phyloP scores from a whole-genome alignment of 2,888 invertebrate species.

The Girardia tigrina region DNA sequence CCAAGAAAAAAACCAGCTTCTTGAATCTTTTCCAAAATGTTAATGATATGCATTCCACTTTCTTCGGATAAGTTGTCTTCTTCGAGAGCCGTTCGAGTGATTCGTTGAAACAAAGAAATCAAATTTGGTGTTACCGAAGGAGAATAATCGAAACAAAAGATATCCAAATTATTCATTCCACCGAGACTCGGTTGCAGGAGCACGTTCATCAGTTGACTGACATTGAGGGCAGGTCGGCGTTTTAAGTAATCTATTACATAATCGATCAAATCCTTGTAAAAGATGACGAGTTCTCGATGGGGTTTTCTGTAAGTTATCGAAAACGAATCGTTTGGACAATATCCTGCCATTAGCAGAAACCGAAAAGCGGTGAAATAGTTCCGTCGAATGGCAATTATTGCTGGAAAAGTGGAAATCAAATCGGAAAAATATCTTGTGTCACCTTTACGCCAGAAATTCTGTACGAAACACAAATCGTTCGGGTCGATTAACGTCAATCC shows the following conservation, averaged over 20 bases:
- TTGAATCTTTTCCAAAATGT: neutral
- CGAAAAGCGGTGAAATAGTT: neutral
- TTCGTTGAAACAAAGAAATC: neutral
- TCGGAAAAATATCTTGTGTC: neutral
- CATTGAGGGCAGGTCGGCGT: neutral
- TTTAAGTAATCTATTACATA: neutral
- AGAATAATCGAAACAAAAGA: neutral
- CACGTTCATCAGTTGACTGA: neutral
- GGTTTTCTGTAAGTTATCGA: slow-evolving; percentile 2
- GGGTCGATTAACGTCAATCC: neutral
- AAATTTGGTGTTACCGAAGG: neutral
- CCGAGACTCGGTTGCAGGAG: neutral
- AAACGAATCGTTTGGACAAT: slow-evolving; percentile 7
- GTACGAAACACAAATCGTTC: slow-evolving; percentile 4
- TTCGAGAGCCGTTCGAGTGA: neutral
- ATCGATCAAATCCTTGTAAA: neutral
- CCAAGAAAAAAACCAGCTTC: slow-evolving; percentile 15
- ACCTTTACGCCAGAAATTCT: neutral
- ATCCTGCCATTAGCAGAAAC: neutral
- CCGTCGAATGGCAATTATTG: neutral
- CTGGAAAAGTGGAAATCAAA: neutral
- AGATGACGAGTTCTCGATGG: neutral
- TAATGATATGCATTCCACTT: neutral
- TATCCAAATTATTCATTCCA: neutral
- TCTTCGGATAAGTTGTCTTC: slow-evolving; percentile 8